Percentiles rank a stretch among this genome's conserved stretches.
Evolutionary conservation across 1,140 invertebrate genomes (phyloP).

Genomic region (Zaprionus kolodkinae): DNA sequence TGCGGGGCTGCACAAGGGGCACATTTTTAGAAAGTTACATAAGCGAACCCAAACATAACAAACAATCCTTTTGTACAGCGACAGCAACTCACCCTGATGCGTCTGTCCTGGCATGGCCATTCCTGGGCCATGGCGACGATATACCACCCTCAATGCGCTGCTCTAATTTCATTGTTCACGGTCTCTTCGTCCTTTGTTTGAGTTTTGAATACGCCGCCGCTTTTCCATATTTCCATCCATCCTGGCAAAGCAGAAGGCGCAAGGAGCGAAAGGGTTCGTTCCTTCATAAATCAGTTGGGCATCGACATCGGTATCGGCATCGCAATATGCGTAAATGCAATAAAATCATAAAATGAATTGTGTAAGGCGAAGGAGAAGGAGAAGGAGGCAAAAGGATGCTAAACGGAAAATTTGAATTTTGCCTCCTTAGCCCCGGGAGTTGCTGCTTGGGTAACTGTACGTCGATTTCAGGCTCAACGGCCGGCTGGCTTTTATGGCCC

Average conservation of each 20-base stretch:
- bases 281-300: conserved; percentile 76
- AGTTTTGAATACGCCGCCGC: conserved; percentile 66
- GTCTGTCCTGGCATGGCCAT: background rate
- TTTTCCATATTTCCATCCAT: conserved; percentile 29
- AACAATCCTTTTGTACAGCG: conserved; percentile 64
- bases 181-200: conserved; percentile 73
- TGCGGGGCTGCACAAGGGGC: conserved; percentile 10
- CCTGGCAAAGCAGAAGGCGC: background rate
- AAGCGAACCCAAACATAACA: conserved; percentile 60
- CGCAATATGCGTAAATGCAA: conserved; percentile 80
- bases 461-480: conserved; percentile 44
- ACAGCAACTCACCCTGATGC: background rate
- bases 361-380: conserved; percentile 25
- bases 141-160: conserved; percentile 69
- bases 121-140: background rate
- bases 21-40: conserved; percentile 68
- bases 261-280: conserved; percentile 52
- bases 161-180: conserved; percentile 82
- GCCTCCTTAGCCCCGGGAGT: conserved; percentile 35
- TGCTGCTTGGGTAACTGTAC: conserved; percentile 21
- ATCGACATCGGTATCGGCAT: conserved; percentile 49
- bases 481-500: conserved; percentile 72
- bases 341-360: conserved; percentile 82
- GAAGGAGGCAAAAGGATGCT: conserved; percentile 45
- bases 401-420: conserved; percentile 77